phyloP scores from a whole-genome alignment of 2,113 vertebrate species.

The Falco punctatus region DNA sequence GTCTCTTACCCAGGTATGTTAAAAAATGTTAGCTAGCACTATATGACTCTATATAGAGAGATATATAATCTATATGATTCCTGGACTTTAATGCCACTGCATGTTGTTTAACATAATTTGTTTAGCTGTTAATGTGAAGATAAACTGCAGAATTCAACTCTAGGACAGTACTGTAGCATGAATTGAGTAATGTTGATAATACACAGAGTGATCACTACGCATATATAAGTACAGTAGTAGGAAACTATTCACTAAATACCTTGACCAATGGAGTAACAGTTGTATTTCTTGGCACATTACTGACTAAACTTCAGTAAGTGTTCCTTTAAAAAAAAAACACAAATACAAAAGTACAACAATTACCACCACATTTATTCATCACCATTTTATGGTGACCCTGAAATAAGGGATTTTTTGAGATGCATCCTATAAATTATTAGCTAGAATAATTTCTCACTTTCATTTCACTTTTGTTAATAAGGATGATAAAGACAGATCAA shows the following conservation, averaged over 20 bases:
- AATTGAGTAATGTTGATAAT: background rate
- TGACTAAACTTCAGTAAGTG: background rate
- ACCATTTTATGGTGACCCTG: background rate
- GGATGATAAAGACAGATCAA: background rate
- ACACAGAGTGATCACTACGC: background rate
- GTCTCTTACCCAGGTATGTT: background rate
- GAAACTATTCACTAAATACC: background rate
- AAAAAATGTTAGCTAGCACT: background rate
- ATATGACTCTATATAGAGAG: background rate
- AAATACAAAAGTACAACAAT: background rate
- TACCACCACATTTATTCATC: background rate
- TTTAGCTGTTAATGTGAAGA: background rate
- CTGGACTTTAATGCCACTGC: background rate
- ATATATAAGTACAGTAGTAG: background rate
- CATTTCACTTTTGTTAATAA: background rate
- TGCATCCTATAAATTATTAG: background rate
- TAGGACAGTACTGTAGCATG: background rate
- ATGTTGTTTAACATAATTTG: background rate
- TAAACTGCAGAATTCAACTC: background rate
- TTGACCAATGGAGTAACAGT: background rate
- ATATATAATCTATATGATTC: background rate
- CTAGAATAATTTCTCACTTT: background rate
- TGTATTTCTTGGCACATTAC: background rate
- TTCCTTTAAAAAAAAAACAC: background rate
- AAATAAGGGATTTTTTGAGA: background rate